Evolutionary conservation across 2,797 vertebrate genomes (phyloP), one percentile per base, ranked within the genome.

Genomic region (Falco novaeseelandiae): DNA sequence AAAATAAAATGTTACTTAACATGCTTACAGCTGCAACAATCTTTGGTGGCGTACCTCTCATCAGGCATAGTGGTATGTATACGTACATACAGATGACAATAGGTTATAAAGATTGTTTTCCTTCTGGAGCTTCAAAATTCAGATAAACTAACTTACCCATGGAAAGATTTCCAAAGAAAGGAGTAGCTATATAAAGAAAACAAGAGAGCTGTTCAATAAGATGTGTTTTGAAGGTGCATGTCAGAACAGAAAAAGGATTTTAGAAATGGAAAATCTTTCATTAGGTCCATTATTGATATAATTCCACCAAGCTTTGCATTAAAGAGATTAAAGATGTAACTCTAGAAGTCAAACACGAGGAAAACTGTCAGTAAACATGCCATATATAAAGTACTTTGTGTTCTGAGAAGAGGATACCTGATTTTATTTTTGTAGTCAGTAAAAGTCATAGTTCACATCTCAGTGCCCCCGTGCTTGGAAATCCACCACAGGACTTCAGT

Each of bases 221-320:
- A 63, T 26, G 36, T 70, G 34, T 81, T 88, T 80, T 61, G 61
- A 83, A 83, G n/a, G 21, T 69, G 83, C 57, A 21, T 49, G 44
- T 92, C 70, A 80, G 78, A 78, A 91, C 40, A 89, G 69, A 67
- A 74, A 77, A 80, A 74, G 19, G 38, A n/a, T 71, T 97, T 92
- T 89, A 90, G 78, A 95, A 93, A 94, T 93, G 93, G 88, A 96
- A 96, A 96, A 89, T 57, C 55, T 85, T 93, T 70, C 73, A 54
- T 89, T 87, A 89, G 29, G 32, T 70, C 49, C 70, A 78, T 93
- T 93, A 92, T 61, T 92, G 74, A 71, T 80, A n/a, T 61, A 71
- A 70, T 83, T 80, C 57, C 63, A 77, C 74, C 40, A 77, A 74
- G 29, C 54, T 93, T 77, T 89, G 46, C 78, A 63, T 57, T 83